Evolutionary conservation across 2,113 vertebrate species (phyloP).

Genomic region (Pelecanus crispus): DNA sequence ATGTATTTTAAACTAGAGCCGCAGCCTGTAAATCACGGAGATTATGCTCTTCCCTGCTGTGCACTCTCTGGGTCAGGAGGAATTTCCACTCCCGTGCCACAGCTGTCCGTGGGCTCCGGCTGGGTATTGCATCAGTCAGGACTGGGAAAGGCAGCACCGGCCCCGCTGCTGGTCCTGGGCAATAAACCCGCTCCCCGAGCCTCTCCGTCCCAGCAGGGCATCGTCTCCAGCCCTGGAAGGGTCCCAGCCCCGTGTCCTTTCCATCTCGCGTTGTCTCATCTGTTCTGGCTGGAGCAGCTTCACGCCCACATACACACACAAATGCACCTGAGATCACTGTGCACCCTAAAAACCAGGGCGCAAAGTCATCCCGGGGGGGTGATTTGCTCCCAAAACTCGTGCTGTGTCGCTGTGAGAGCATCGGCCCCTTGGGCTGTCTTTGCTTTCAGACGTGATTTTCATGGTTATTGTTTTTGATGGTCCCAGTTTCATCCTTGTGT

Average conservation of each 20-base stretch:
- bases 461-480: not conserved
- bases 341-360: not conserved
- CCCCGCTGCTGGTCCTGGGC: not conserved
- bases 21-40: conserved; percentile 58
- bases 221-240: not conserved
- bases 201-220: not conserved
- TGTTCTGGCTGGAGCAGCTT: not conserved
- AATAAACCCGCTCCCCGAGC: not conserved
- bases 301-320: accelerated
- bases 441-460: not conserved
- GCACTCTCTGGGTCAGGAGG: conserved; percentile 4
- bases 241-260: not conserved
- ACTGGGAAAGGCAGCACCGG: not conserved
- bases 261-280: not conserved
- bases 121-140: not conserved
- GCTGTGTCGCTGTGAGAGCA: not conserved
- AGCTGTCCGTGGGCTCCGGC: not conserved
- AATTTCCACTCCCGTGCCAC: conserved; percentile 32
- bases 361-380: accelerated
- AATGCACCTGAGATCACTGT: not conserved
- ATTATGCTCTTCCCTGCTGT: conserved; percentile 47
- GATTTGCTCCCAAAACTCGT: not conserved
- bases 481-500: not conserved
- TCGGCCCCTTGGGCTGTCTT: not conserved
- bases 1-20: conserved; percentile 62